Percentiles rank a stretch among this genome's conserved stretches.
phyloP scores from a whole-genome alignment of 2,888 invertebrate species.

The Urechis unicinctus region DNA sequence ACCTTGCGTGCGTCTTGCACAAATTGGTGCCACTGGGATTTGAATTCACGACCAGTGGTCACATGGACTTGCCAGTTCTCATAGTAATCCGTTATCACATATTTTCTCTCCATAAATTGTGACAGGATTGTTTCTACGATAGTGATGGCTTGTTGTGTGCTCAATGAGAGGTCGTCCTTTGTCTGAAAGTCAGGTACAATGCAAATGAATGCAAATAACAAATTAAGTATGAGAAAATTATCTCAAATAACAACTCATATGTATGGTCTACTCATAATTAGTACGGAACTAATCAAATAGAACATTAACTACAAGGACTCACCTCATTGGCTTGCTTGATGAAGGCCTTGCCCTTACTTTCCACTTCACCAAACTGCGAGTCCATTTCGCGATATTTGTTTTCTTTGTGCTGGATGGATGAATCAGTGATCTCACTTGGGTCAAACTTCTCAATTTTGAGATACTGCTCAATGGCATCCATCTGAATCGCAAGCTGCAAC shows the following conservation, averaged over 20 bases:
- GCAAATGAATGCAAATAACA: not conserved
- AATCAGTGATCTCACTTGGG: conserved; percentile 53
- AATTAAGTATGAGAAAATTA: not conserved
- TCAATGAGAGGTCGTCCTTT: conserved; percentile 39
- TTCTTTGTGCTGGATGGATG: conserved; percentile 53
- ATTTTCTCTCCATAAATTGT: conserved; percentile 42
- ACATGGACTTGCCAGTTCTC: conserved; percentile 66
- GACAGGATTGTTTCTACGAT: conserved; percentile 40
- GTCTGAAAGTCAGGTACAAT: conserved; percentile 25
- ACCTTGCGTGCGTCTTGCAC: conserved; percentile 65
- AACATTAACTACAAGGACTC: conserved; percentile 1
- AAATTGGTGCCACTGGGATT: conserved; percentile 54
- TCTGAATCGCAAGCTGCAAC: conserved; percentile 57
- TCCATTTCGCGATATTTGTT: conserved; percentile 64
- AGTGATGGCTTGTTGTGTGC: conserved; percentile 34
- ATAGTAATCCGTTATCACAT: conserved; percentile 61
- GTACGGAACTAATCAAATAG: not conserved
- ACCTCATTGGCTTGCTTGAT: conserved; percentile 22
- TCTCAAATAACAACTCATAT: not conserved
- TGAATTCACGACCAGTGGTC: conserved; percentile 54
- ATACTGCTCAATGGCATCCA: conserved; percentile 62
- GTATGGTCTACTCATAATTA: not conserved
- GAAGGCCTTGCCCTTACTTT: conserved; percentile 60
- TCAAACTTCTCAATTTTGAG: conserved; percentile 54
- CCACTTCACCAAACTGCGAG: conserved; percentile 62